phyloP scores from a whole-genome alignment of 2,113 vertebrate genomes.

The Proterorhinus semilunaris region DNA sequence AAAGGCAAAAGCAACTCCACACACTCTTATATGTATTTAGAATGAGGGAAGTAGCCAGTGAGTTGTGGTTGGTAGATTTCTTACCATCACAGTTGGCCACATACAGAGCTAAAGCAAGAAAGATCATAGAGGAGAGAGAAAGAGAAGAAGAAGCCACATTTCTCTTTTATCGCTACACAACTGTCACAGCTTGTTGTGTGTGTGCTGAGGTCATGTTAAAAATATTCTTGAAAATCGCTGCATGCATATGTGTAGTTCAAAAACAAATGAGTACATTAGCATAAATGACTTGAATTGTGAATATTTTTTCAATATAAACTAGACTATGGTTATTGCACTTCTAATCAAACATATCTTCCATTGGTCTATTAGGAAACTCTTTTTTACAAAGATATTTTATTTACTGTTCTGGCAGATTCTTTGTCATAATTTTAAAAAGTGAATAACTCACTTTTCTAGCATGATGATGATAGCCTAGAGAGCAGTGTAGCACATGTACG shows the following conservation, averaged over 20 bases:
- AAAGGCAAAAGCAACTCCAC: slow-evolving; percentile 6
- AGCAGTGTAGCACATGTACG: too few relatives aligned
- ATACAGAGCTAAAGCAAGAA: slow-evolving; percentile 77
- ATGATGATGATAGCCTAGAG: too few relatives aligned
- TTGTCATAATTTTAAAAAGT: too few relatives aligned
- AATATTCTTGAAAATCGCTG: not conserved
- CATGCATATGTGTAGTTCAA: not conserved
- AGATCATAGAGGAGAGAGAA: slow-evolving; percentile 39
- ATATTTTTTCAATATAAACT: too few relatives aligned
- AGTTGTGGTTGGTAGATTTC: slow-evolving; percentile 32
- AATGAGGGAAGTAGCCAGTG: slow-evolving; percentile 27
- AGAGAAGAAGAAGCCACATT: slow-evolving; percentile 57
- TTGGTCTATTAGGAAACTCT: too few relatives aligned
- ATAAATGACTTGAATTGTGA: not conserved
- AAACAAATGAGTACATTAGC: not conserved
- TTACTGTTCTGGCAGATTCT: too few relatives aligned
- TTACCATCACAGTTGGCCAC: slow-evolving; percentile 85
- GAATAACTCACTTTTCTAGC: too few relatives aligned
- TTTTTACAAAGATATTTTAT: too few relatives aligned
- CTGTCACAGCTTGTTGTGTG: not conserved
- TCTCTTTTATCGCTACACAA: slow-evolving; percentile 36
- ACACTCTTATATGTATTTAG: slow-evolving; percentile 32
- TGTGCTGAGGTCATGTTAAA: not conserved
- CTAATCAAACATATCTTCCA: too few relatives aligned
- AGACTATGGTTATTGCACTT: too few relatives aligned